Evolutionary conservation across 2,888 invertebrate species (phyloP), one percentile per base, ranked within the genome.

Genomic region (Tuberolachnus salignus): DNA sequence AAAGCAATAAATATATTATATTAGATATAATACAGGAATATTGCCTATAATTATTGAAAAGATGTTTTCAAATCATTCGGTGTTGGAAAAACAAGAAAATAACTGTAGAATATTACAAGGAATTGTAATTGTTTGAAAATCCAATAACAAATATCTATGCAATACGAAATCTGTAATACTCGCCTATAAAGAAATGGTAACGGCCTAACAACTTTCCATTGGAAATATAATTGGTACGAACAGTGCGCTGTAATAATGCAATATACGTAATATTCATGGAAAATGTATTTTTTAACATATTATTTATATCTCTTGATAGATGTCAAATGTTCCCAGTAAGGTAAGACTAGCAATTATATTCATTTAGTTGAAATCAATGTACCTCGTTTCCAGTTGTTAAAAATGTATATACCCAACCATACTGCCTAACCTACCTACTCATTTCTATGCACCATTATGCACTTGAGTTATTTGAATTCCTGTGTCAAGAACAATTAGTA

Each of bases 401-500:
- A 44, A 9, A 1, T 26, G 23, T 23, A 16, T 51, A 16, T 51
- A 1, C 21, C 21, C 16, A 42, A 44, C 16, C 1, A 16, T 16
- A 55, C 55, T 70, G 19, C 44, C 19, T 44, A 9, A 53, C 34
- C 34, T 34, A 34, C 34, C 34, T 34, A 34, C 34, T 34, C 6
- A 34, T 4, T 34, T 34, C 34, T 6, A 34, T 34, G 6, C 34
- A 3, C 34, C 14, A n/a, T n/a, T 6, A 2, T 23, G 19, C 6
- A 14, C 19, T 34, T 69, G 67, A 69, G 51, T 69, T 69, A 53
- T 67, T 34, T 19, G 49, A 67, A 67, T 67, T 67, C 67, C 26
- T n/a, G 67, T 69, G 67, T 69, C 67, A 51, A 19, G 34, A 69
- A 26, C 67, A 69, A 69, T 69, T 69, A 69, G 34, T 34, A 69